phyloP scores from a whole-genome alignment of 2,888 invertebrate species.

The Pollenia amentaria region DNA sequence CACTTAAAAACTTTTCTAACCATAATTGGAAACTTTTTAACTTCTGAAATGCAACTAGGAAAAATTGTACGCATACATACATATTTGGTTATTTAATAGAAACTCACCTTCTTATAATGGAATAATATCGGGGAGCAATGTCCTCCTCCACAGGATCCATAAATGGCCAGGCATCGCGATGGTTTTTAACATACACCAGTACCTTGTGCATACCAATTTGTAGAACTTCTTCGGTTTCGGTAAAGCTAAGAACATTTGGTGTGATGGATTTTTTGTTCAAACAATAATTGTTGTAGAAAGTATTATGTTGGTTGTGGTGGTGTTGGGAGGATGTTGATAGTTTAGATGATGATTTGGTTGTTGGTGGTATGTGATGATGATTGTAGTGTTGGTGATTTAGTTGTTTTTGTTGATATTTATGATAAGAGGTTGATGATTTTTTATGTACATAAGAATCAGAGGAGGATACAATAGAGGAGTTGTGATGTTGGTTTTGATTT shows the following conservation, averaged over 20 bases:
- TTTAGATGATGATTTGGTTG: conserved; percentile 50
- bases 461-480: conserved; percentile 57
- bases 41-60: no score
- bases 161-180: conserved; percentile 97
- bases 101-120: conserved; percentile 87
- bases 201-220: conserved; percentile 97
- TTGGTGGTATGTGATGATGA: conserved; percentile 44
- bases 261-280: conserved; percentile 82
- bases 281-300: conserved; percentile 77
- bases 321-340: conserved; percentile 61
- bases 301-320: conserved; percentile 61
- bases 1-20: no score
- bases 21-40: no score
- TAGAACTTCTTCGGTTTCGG: conserved; percentile 92
- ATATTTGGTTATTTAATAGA: neutral
- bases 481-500: conserved; percentile 70
- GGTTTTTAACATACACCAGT: conserved; percentile 93
- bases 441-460: conserved; percentile 72
- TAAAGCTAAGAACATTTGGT: conserved; percentile 87
- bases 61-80: no score
- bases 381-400: conserved; percentile 60
- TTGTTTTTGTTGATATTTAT: conserved; percentile 73
- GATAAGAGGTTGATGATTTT: conserved; percentile 74
- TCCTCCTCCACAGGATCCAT: conserved; percentile 96
- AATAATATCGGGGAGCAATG: conserved; percentile 94